These are phyloP conservation scores for Coelinius sp. DNA, from an alignment of 2,888 invertebrate species.

Conservation along the genomic window DNA sequence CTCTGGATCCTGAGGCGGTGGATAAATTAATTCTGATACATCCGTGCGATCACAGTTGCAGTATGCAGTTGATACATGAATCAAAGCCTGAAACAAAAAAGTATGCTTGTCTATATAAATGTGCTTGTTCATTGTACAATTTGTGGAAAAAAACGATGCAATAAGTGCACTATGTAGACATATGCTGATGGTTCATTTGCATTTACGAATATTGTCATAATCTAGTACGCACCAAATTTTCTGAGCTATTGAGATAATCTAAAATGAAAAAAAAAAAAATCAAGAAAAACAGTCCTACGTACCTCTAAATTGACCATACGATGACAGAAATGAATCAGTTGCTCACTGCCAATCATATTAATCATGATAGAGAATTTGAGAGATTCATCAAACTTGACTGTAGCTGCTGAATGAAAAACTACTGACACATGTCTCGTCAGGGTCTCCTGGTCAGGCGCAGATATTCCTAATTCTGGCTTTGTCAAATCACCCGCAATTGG, in stretches of 20 bases:
- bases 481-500: constrained; percentile 78
- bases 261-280: too few relatives aligned
- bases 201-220: too few relatives aligned
- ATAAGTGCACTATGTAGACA: background rate
- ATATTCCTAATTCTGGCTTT: constrained; percentile 75
- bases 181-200: too few relatives aligned
- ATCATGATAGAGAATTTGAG: constrained; percentile 81
- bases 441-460: constrained; percentile 72
- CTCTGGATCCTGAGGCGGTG: constrained; percentile 72
- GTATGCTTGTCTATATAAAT: too few relatives aligned
- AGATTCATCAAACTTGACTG: constrained; percentile 85
- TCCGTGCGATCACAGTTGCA: constrained; percentile 79
- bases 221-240: too few relatives aligned
- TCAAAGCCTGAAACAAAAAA: constrained; percentile 70
- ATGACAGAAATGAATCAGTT: constrained; percentile 80
- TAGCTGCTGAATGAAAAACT: constrained; percentile 88
- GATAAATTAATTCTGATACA: constrained; percentile 76
- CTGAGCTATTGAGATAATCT: too few relatives aligned
- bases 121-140: too few relatives aligned
- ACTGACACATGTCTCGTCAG: constrained; percentile 78
- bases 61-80: constrained; percentile 82
- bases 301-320: constrained; percentile 80
- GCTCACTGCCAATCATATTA: constrained; percentile 82
- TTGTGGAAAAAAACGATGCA: too few relatives aligned
- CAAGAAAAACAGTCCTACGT: too few relatives aligned